phyloP scores from a whole-genome alignment of 2,888 invertebrate species.

The Drosophila conformis region DNA sequence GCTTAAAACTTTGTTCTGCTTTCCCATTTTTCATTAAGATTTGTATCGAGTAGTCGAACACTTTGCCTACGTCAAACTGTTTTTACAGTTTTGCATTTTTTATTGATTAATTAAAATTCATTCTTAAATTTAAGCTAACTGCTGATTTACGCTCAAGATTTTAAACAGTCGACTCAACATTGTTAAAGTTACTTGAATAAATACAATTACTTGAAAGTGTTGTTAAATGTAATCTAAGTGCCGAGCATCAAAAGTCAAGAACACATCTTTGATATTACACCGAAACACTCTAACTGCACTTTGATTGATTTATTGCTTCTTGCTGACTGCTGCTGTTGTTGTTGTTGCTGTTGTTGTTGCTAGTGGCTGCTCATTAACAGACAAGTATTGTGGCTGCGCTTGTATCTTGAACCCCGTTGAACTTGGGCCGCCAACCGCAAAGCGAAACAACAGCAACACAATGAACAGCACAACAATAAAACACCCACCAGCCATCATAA shows the following conservation, averaged over 20 bases:
- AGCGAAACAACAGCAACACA: constrained; percentile 32
- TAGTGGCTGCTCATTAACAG: constrained; percentile 50
- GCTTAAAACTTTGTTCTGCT: neutral
- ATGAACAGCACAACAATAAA: constrained; percentile 32
- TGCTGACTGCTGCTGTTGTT: neutral
- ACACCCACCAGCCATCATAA: constrained; percentile 51
- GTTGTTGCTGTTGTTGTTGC: constrained; percentile 5
- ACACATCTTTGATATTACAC: constrained; percentile 21
- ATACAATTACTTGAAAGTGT: constrained; percentile 17
- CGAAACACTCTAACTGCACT: constrained; percentile 63
- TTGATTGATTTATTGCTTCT: constrained; percentile 67
- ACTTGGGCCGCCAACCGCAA: constrained; percentile 73
- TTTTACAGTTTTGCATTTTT: neutral
- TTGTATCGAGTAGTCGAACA: neutral
- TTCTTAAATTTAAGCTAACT: neutral
- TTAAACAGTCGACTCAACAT: neutral
- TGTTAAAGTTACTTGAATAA: constrained; percentile 1
- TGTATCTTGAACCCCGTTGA: constrained; percentile 66
- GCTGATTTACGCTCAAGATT: neutral
- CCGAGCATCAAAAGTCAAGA: constrained; percentile 34
- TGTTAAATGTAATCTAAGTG: constrained; percentile 22
- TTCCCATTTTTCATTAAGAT: neutral
- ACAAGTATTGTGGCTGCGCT: constrained; percentile 66
- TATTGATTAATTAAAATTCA: neutral
- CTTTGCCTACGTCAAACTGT: neutral